Conservation (phyloP, 2,888 invertebrate genomes). For the Furcula furcula region DNA sequence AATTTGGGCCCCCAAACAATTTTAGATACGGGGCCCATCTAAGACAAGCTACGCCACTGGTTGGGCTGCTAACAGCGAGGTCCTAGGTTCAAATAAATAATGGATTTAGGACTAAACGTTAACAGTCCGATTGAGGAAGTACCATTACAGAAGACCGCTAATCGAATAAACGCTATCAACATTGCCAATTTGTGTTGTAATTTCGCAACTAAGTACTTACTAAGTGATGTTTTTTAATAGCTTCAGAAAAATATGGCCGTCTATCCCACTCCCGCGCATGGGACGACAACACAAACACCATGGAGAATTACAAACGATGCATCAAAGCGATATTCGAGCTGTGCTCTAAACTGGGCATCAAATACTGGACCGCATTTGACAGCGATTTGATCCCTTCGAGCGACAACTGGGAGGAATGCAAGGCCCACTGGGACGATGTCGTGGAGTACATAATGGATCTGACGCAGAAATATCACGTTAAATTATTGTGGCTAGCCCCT, state of each 20-base stretch:
- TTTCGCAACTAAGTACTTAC: too few relatives aligned
- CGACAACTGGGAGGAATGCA: conserved; percentile 78
- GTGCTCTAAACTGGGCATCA: conserved; percentile 82
- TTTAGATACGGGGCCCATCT: too few relatives aligned
- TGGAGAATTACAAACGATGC: conserved; percentile 82
- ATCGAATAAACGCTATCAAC: too few relatives aligned
- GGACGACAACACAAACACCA: conserved; percentile 80
- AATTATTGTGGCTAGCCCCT: conserved; percentile 84
- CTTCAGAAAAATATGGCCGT: conserved; percentile 64
- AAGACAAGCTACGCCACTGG: too few relatives aligned
- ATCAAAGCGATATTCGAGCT: conserved; percentile 84
- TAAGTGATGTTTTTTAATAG: too few relatives aligned
- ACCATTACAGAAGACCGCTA: too few relatives aligned
- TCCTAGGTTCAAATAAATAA: too few relatives aligned
- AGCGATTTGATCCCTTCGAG: conserved; percentile 81
- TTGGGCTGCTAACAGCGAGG: too few relatives aligned
- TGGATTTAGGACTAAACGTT: too few relatives aligned
- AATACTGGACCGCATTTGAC: conserved; percentile 85
- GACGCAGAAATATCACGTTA: conserved; percentile 78
- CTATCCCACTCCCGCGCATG: conserved; percentile 68
- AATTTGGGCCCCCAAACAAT: too few relatives aligned
- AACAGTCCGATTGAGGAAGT: too few relatives aligned
- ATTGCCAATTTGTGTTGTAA: too few relatives aligned
- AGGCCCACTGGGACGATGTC: conserved; percentile 80
- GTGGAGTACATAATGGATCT: conserved; percentile 79